These are phyloP conservation scores for Phyllotreta striolata DNA, from an alignment of 2,888 invertebrate species.

Conservation along the genomic window DNA sequence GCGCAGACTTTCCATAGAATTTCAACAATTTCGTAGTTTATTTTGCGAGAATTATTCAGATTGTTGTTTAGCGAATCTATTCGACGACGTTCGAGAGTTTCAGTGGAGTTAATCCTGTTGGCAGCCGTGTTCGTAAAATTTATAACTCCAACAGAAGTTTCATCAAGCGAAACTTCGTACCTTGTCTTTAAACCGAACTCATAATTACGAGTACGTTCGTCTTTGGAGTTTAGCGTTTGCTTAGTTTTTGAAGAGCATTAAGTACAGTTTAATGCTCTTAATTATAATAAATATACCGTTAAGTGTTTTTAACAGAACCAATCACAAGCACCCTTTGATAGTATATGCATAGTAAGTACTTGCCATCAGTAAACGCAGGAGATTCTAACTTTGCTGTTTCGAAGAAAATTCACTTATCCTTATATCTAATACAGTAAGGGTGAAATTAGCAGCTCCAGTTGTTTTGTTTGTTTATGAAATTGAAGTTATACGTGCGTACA, in stretches of 20 bases:
- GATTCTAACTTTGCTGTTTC: too few species aligned
- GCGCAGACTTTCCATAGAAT: slow-evolving; percentile 12
- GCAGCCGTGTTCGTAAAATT: slow-evolving; percentile 38
- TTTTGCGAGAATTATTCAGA: slow-evolving; percentile 28
- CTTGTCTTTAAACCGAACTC: slow-evolving; percentile 28
- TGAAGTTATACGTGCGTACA: too few species aligned
- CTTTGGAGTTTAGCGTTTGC: slow-evolving; percentile 26
- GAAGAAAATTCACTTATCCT: too few species aligned
- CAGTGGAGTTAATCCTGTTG: slow-evolving; percentile 20
- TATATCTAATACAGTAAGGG: too few species aligned
- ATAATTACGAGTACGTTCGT: slow-evolving; percentile 28
- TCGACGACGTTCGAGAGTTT: slow-evolving; percentile 28
- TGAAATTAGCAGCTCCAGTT: too few species aligned
- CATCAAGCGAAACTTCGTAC: slow-evolving; percentile 37
- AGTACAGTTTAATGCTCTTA: too few species aligned
- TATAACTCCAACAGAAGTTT: slow-evolving; percentile 41
- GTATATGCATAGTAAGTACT: too few species aligned
- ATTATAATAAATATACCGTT: too few species aligned
- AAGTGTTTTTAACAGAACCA: too few species aligned
- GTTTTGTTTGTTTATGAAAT: too few species aligned
- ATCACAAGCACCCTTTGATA: too few species aligned
- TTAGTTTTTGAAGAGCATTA: slow-evolving; percentile 5
- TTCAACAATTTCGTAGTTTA: slow-evolving; percentile 23
- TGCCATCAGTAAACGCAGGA: too few species aligned
- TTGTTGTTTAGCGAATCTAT: slow-evolving; percentile 31